These are phyloP conservation scores for Jacana jacana DNA, from an alignment of 2,113 vertebrate genomes.

Conservation along the genomic window DNA sequence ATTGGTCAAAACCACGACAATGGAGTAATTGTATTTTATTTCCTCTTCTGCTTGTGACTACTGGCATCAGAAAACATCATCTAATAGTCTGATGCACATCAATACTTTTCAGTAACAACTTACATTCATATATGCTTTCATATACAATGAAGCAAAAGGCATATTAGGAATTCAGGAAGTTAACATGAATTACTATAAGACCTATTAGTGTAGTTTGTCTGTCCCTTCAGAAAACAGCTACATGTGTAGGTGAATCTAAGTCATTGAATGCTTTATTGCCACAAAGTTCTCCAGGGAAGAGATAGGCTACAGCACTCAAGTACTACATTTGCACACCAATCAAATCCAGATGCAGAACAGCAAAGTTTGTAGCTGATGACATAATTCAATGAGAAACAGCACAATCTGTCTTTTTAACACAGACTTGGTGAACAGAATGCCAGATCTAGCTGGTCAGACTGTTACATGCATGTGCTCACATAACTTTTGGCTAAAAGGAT, in stretches of 20 bases:
- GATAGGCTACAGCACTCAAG: not conserved
- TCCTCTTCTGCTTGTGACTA: not conserved
- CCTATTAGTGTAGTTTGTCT: not conserved
- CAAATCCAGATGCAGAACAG: not conserved
- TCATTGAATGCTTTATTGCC: not conserved
- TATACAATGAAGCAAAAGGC: not conserved
- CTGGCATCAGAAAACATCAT: not conserved
- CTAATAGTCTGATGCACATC: not conserved
- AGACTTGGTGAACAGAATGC: fast-evolving
- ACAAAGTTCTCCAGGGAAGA: not conserved
- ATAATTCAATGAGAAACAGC: not conserved
- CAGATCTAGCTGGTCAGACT: not conserved
- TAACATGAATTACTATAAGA: not conserved
- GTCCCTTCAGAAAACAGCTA: not conserved
- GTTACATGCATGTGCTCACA: fast-evolving
- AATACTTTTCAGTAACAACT: not conserved
- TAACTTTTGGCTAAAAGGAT: not conserved
- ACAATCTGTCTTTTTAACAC: not conserved
- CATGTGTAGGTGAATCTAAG: not conserved
- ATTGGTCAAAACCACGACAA: not conserved
- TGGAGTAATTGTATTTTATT: not conserved
- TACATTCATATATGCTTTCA: not conserved
- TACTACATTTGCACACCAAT: not conserved
- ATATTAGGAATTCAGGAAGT: not conserved
- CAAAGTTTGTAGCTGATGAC: not conserved